Evolutionary conservation across 2,888 invertebrate genomes (phyloP).

Genomic region (Nesidiocoris tenuis): DNA sequence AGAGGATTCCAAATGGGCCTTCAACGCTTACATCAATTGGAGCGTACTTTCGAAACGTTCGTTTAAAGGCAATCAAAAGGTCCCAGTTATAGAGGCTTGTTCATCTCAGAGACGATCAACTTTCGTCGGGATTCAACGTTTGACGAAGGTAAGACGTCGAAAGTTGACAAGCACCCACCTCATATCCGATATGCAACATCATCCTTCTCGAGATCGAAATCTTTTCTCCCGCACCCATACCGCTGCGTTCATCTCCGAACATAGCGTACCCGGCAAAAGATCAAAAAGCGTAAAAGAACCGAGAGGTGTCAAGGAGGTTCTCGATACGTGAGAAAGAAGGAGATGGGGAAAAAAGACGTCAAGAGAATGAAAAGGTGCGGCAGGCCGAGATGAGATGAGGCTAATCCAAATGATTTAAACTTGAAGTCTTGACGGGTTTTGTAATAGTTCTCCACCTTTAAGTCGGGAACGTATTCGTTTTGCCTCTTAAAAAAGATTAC

Average conservation of each 20-base stretch:
- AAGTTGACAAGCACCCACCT: conserved; percentile 22
- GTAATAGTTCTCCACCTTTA: conserved; percentile 23
- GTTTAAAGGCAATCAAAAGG: background rate
- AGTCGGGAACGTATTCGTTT: background rate
- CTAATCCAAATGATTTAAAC: conserved; percentile 38
- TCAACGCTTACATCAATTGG: background rate
- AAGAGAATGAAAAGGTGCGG: conserved; percentile 13
- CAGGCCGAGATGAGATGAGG: conserved; percentile 23
- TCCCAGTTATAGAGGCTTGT: background rate
- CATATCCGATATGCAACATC: conserved; percentile 30
- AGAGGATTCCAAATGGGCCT: background rate
- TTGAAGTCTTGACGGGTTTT: conserved; percentile 38
- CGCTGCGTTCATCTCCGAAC: background rate
- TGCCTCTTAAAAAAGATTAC: conserved; percentile 21
- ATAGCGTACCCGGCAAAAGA: background rate
- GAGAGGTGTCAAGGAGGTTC: background rate
- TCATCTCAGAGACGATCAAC: background rate
- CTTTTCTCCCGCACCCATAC: background rate
- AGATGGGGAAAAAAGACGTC: background rate
- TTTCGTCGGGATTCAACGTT: background rate
- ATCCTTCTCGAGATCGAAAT: background rate
- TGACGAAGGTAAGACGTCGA: conserved; percentile 39
- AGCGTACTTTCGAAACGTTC: background rate
- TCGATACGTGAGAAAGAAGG: background rate
- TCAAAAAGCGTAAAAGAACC: background rate